These are phyloP conservation scores for Falcaria lacertinaria DNA, from an alignment of 2,888 invertebrate genomes.

Conservation along the genomic window DNA sequence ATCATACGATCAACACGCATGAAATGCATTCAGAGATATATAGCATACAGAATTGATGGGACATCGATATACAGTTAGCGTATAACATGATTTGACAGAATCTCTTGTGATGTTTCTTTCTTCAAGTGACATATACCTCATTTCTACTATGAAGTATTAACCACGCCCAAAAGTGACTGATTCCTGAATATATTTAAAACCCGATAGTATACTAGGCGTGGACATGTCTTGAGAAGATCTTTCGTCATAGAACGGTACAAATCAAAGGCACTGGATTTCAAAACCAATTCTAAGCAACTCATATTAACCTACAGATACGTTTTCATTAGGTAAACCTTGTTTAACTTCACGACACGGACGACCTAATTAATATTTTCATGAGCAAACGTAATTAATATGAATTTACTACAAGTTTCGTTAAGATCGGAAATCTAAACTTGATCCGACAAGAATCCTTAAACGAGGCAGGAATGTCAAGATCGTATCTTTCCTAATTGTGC, in stretches of 20 bases:
- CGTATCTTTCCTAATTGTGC: constrained; percentile 39
- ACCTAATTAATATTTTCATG: background rate
- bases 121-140: no score
- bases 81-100: no score
- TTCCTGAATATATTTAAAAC: no score
- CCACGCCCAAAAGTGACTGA: no score
- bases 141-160: no score
- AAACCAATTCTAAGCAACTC: background rate
- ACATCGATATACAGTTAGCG: no score
- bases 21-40: no score
- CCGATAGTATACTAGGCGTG: no score
- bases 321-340: background rate
- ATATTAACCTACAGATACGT: background rate
- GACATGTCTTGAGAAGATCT: no score
- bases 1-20: no score
- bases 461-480: constrained; percentile 20
- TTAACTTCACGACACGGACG: background rate
- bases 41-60: no score
- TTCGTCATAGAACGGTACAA: background rate
- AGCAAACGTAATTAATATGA: background rate
- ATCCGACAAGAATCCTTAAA: constrained; percentile 26
- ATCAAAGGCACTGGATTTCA: constrained; percentile 4
- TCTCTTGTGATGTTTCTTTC: no score
- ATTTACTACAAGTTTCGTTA: background rate
- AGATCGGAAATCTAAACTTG: constrained; percentile 9